phyloP scores from a whole-genome alignment of 2,797 vertebrate genomes.

The Pseudocheirus occidentalis region DNA sequence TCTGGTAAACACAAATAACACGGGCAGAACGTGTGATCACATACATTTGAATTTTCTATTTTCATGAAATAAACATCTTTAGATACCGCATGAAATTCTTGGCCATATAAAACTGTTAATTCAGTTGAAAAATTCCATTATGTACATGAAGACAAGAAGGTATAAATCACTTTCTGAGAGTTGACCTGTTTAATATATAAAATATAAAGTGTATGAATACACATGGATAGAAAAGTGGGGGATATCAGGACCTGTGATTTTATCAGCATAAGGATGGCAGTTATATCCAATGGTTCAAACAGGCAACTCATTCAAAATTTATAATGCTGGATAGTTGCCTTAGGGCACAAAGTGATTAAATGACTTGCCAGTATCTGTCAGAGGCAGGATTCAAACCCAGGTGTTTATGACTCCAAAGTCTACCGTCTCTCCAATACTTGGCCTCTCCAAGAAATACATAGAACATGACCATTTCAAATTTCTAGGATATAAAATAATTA shows the following conservation, averaged over 20 bases:
- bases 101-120: neutral
- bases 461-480: constrained; percentile 35
- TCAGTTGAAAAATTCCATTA: neutral
- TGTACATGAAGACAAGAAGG: neutral
- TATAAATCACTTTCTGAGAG: constrained; percentile 14
- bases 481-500: constrained; percentile 31
- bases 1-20: neutral
- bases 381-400: neutral
- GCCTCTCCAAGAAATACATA: neutral
- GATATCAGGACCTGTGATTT: neutral
- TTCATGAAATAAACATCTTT: neutral
- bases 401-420: neutral
- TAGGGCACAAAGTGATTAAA: neutral
- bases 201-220: neutral
- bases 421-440: no score
- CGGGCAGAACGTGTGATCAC: neutral
- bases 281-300: neutral
- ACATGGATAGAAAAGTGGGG: neutral
- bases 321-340: neutral
- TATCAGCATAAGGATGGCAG: neutral
- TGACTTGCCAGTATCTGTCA: neutral
- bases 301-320: neutral
- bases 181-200: neutral
- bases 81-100: neutral
- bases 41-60: neutral